Evolutionary conservation across 2,888 invertebrate species (phyloP).

Genomic region (Furcula furcula): DNA sequence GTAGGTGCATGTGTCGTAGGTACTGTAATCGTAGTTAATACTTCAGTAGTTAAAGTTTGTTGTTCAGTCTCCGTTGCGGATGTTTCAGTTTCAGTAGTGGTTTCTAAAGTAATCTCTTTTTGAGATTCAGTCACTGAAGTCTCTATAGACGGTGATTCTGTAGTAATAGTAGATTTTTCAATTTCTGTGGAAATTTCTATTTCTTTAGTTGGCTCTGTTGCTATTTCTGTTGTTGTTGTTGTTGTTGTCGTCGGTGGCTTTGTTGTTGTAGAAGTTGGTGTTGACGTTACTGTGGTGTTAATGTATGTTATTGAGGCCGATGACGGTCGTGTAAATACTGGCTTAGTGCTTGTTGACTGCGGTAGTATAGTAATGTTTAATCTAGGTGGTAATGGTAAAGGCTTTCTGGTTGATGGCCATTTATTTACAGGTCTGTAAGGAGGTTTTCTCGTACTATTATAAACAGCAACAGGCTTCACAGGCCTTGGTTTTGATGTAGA

Average conservation of each 20-base stretch:
- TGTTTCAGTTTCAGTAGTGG: constrained; percentile 37
- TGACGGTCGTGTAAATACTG: constrained; percentile 59
- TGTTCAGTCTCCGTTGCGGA: constrained; percentile 17
- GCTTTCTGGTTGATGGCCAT: constrained; percentile 60
- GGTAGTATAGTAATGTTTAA: constrained; percentile 71
- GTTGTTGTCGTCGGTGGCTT: constrained; percentile 37
- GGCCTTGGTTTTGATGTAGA: constrained; percentile 61
- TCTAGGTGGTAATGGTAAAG: constrained; percentile 68
- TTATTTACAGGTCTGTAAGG: constrained; percentile 57
- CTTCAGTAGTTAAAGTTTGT: not conserved
- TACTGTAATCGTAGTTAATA: not conserved
- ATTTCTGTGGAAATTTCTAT: constrained; percentile 29
- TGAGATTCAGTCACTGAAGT: constrained; percentile 23
- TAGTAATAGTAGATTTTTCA: constrained; percentile 20
- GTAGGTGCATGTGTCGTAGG: no score
- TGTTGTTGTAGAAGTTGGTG: constrained; percentile 31
- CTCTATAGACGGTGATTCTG: constrained; percentile 18
- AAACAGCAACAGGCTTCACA: constrained; percentile 50
- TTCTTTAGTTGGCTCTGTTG: constrained; percentile 34
- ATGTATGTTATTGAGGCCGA: constrained; percentile 63
- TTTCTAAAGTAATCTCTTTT: constrained; percentile 30
- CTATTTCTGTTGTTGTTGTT: constrained; percentile 34
- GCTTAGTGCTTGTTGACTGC: constrained; percentile 64
- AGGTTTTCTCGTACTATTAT: constrained; percentile 65
- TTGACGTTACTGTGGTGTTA: constrained; percentile 47